Evolutionary conservation across 2,113 vertebrate genomes (phyloP).

Genomic region (Andinoacara biseriatus): DNA sequence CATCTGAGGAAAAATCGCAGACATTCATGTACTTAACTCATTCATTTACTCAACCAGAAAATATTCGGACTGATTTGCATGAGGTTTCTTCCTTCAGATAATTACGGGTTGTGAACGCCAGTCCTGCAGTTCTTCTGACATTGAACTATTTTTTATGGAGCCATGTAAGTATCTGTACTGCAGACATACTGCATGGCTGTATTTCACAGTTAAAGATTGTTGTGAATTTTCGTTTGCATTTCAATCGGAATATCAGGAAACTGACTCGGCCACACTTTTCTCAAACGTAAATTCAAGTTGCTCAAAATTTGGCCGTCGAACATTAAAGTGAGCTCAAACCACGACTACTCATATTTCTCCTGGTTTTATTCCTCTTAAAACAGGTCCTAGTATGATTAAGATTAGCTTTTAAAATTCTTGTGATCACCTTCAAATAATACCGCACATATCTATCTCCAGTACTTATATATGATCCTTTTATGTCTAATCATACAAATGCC

Average conservation of each 20-base stretch:
- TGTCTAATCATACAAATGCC: background rate
- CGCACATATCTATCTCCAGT: background rate
- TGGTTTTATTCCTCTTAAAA: constrained; percentile 11
- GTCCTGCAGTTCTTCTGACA: constrained; percentile 8
- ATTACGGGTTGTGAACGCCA: background rate
- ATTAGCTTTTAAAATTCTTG: background rate
- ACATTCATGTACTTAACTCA: constrained; percentile 5
- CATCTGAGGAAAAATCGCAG: background rate
- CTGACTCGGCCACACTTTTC: constrained; percentile 5
- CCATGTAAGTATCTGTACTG: background rate
- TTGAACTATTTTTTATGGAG: background rate
- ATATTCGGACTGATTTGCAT: background rate
- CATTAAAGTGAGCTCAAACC: constrained; percentile 37
- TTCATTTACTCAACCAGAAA: background rate
- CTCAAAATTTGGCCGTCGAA: constrained; percentile 19
- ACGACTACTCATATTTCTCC: constrained; percentile 12
- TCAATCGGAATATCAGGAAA: constrained; percentile 13
- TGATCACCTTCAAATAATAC: background rate
- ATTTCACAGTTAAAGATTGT: background rate
- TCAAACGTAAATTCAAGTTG: constrained; percentile 5
- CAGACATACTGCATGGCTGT: background rate
- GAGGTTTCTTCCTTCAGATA: constrained; percentile 13
- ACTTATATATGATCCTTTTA: background rate
- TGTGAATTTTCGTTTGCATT: constrained; percentile 22
- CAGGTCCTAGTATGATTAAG: background rate